Evolutionary conservation across 2,113 vertebrate genomes (phyloP).

Genomic region (Syngnathoides biaculeatus): DNA sequence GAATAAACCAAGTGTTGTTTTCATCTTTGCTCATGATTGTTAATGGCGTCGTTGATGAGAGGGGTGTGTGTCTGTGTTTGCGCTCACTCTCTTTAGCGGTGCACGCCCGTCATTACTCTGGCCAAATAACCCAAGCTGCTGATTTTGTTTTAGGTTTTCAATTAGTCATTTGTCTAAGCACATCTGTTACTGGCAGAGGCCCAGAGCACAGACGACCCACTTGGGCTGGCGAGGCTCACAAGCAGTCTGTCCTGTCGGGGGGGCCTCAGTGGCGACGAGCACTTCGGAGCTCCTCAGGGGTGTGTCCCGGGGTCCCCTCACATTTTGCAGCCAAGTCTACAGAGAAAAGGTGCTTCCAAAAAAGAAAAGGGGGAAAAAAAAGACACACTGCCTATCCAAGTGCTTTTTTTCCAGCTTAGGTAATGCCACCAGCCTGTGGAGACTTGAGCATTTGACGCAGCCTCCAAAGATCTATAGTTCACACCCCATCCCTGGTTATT

Average conservation of each 20-base stretch:
- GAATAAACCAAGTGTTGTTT: conserved; percentile 99
- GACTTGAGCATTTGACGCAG: conserved; percentile 50
- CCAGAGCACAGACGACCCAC: conserved; percentile 82
- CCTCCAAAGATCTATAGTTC: conserved; percentile 26
- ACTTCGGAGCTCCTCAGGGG: conserved; percentile 68
- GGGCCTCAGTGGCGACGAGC: conserved; percentile 58
- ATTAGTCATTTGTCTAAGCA: conserved; percentile 99
- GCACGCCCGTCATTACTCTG: conserved; percentile 93
- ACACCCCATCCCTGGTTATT: conserved; percentile 35
- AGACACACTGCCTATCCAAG: conserved; percentile 47
- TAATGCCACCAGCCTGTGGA: conserved; percentile 50
- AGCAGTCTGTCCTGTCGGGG: conserved; percentile 68
- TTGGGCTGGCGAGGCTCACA: conserved; percentile 80
- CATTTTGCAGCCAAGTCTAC: conserved; percentile 69
- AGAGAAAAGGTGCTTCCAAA: conserved; percentile 61
- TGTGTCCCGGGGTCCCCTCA: conserved; percentile 62
- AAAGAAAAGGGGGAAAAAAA: conserved; percentile 15
- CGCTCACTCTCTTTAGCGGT: conserved; percentile 81
- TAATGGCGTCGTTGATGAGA: conserved; percentile 98
- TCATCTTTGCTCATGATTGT: conserved; percentile 99
- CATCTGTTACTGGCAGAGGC: conserved; percentile 95
- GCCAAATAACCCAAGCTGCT: conserved; percentile 93
- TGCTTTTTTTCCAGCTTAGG: conserved; percentile 46
- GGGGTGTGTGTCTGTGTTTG: conserved; percentile 82
- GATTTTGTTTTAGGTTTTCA: conserved; percentile 99